These are phyloP conservation scores for Epizoanthus fatuus DNA, from an alignment of 92 coral and sea anemone species.

Conservation along the genomic window DNA sequence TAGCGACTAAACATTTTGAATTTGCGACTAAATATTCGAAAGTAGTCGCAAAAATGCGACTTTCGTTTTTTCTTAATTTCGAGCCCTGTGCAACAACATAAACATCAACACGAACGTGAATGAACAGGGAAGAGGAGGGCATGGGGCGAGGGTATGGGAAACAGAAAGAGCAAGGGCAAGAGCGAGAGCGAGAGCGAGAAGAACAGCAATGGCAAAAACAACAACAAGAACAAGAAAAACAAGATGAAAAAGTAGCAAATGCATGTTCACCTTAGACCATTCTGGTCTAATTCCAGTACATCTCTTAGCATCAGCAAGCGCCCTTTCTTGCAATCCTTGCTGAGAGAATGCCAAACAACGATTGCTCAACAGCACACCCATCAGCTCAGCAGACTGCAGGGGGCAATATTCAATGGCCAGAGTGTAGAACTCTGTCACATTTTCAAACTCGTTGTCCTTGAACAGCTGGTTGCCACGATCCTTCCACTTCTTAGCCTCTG, in stretches of 20 bases:
- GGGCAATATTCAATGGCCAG: slow-evolving; percentile 81
- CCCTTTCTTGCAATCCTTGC: slow-evolving; percentile 56
- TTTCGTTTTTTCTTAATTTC: too few species aligned
- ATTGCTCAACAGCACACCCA: slow-evolving; percentile 77
- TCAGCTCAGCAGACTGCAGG: slow-evolving; percentile 34
- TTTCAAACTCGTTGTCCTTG: slow-evolving; percentile 58
- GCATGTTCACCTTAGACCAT: slow-evolving; percentile 81
- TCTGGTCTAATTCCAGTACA: slow-evolving; percentile 69
- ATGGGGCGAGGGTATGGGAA: too few species aligned
- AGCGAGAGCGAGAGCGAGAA: too few species aligned
- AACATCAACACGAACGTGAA: too few species aligned
- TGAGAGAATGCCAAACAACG: slow-evolving; percentile 80
- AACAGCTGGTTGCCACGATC: slow-evolving; percentile 86
- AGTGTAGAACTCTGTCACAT: slow-evolving; percentile 74
- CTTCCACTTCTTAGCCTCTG: slow-evolving; percentile 78
- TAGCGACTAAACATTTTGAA: too few species aligned
- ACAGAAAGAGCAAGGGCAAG: too few species aligned
- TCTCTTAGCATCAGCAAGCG: slow-evolving; percentile 75
- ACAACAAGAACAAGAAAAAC: too few species aligned
- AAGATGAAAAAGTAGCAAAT: neutral
- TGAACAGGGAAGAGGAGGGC: too few species aligned
- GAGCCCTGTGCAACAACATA: too few species aligned
- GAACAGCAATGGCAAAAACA: too few species aligned
- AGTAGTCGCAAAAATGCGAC: too few species aligned
- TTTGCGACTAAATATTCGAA: too few species aligned